phyloP scores from a whole-genome alignment of 2,888 invertebrate species.

The Aphidius colemani region DNA sequence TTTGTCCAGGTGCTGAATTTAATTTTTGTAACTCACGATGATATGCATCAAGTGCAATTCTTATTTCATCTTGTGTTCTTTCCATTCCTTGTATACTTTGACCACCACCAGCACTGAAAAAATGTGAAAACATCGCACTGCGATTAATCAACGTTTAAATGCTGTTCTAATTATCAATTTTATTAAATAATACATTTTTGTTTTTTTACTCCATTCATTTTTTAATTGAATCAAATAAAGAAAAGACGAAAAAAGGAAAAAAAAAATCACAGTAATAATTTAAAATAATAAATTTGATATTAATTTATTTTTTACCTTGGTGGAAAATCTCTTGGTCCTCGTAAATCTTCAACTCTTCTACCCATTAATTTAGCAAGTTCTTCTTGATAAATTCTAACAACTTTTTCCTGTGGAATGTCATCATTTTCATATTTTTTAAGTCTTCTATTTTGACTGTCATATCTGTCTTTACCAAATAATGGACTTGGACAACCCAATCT shows the following conservation, averaged over 20 bases:
- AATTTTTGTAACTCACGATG: constrained; percentile 91
- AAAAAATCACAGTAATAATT: background rate
- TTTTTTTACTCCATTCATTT: background rate
- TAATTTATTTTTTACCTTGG: constrained; percentile 68
- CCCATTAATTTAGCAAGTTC: constrained; percentile 93
- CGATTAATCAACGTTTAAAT: constrained; percentile 58
- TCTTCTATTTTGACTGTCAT: constrained; percentile 69
- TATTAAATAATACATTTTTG: constrained; percentile 19
- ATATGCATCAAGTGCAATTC: constrained; percentile 88
- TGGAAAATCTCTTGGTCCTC: constrained; percentile 77
- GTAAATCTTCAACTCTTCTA: constrained; percentile 73
- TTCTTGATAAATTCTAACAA: constrained; percentile 92
- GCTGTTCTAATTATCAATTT: constrained; percentile 57
- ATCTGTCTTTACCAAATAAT: constrained; percentile 69
- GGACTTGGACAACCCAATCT: constrained; percentile 81
- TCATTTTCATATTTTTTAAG: constrained; percentile 89
- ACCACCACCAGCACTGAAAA: constrained; percentile 71
- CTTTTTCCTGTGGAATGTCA: constrained; percentile 96
- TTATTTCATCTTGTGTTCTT: constrained; percentile 81
- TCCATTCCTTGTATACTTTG: constrained; percentile 58
- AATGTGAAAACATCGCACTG: constrained; percentile 78
- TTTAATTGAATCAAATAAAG: no score
- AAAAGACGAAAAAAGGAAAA: no score
- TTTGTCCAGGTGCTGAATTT: constrained; percentile 65
- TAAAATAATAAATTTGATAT: constrained; percentile 7